Conservation (phyloP, 1,140 invertebrate genomes). For the Drosophila lowei region DNA sequence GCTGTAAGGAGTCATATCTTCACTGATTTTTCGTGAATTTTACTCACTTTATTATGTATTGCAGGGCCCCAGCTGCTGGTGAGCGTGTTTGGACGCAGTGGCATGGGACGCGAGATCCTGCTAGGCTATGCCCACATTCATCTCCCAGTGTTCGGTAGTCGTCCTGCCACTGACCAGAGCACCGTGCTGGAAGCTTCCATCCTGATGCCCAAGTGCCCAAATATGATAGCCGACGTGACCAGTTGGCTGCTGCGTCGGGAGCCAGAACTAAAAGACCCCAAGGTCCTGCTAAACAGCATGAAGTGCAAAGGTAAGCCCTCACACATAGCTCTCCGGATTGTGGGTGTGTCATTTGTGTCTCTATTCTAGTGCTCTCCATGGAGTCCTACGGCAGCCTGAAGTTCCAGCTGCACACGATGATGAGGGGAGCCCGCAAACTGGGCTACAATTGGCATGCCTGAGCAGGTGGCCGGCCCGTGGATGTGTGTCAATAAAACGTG, state of each 20-base stretch:
- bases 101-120: slow-evolving; percentile 64
- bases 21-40: not conserved
- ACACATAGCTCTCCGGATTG: not conserved
- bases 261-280: slow-evolving; percentile 77
- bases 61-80: slow-evolving; percentile 83
- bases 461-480: slow-evolving; percentile 2
- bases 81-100: slow-evolving; percentile 79
- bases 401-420: slow-evolving; percentile 55
- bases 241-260: slow-evolving; percentile 75
- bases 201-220: slow-evolving; percentile 67
- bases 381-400: slow-evolving; percentile 65
- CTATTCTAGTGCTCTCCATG: slow-evolving; percentile 48
- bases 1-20: slow-evolving; percentile 70
- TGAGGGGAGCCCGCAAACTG: slow-evolving; percentile 60
- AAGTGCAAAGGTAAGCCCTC: slow-evolving; percentile 69
- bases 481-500: slow-evolving; percentile 64
- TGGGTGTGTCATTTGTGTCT: not conserved
- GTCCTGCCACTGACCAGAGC: slow-evolving; percentile 18
- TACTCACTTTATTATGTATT: not conserved
- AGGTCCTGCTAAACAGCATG: slow-evolving; percentile 67
- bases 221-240: slow-evolving; percentile 68
- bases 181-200: slow-evolving; percentile 57
- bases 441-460: slow-evolving; percentile 67
- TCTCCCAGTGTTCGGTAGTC: slow-evolving; percentile 70
- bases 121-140: slow-evolving; percentile 81